phyloP scores from a whole-genome alignment of 2,113 vertebrate species.

The Nestor notabilis region DNA sequence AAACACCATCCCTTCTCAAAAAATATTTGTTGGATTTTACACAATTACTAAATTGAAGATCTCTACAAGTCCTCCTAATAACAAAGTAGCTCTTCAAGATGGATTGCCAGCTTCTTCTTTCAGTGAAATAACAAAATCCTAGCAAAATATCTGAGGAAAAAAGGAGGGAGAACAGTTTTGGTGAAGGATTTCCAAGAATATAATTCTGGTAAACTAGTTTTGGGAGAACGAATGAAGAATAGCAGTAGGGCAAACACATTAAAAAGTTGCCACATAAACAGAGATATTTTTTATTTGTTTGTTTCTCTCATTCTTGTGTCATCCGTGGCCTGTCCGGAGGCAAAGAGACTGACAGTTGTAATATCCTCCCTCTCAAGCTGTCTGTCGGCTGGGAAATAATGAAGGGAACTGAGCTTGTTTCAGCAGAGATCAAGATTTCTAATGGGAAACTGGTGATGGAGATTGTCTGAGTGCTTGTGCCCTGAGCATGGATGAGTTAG shows the following conservation, averaged over 20 bases:
- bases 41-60: neutral
- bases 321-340: slow-evolving; percentile 14
- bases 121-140: neutral
- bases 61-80: neutral
- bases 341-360: slow-evolving; percentile 52
- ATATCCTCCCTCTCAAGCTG: slow-evolving; percentile 61
- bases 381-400: slow-evolving; percentile 48
- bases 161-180: neutral
- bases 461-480: slow-evolving; percentile 54
- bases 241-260: neutral
- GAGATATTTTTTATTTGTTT: slow-evolving; percentile 32
- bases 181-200: neutral
- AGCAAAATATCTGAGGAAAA: neutral
- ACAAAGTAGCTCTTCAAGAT: neutral
- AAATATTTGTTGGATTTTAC: neutral
- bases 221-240: neutral
- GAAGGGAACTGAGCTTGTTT: slow-evolving; percentile 52
- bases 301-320: neutral
- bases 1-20: neutral
- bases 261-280: slow-evolving; percentile 29
- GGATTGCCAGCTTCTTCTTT: neutral
- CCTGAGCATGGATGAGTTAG: slow-evolving; percentile 61
- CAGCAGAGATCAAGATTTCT: slow-evolving; percentile 54
- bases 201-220: neutral
- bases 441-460: slow-evolving; percentile 56